Evolutionary conservation across 1,140 invertebrate genomes (phyloP).

Genomic region (Penaeus chinensis): DNA sequence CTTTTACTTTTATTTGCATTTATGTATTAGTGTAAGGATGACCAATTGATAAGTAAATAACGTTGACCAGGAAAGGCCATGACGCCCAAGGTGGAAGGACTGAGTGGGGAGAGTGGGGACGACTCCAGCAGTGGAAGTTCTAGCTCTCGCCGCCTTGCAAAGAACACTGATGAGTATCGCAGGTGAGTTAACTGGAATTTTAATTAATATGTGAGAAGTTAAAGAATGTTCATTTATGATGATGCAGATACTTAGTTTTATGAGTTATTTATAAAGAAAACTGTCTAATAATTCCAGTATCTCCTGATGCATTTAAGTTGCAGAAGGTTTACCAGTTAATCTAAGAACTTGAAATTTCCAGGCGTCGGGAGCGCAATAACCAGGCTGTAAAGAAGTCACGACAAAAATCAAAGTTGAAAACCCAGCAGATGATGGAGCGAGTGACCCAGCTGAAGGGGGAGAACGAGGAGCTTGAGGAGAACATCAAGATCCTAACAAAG

Average conservation of each 20-base stretch:
- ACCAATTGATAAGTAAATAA: not conserved
- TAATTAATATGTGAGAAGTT: too few relatives aligned
- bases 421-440: slow-evolving; percentile 42
- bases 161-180: slow-evolving; percentile 44
- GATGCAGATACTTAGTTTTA: too few relatives aligned
- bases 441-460: slow-evolving; percentile 40
- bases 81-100: slow-evolving; percentile 43
- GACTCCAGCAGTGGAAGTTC: slow-evolving; percentile 11
- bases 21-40: not conserved
- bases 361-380: slow-evolving; percentile 46
- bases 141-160: slow-evolving; percentile 13
- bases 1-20: not conserved
- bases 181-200: not conserved
- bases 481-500: slow-evolving; percentile 48
- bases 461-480: slow-evolving; percentile 45
- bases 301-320: too few relatives aligned
- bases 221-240: too few relatives aligned
- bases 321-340: too few relatives aligned
- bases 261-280: too few relatives aligned
- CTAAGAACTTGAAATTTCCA: not conserved
- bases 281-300: too few relatives aligned
- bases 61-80: not conserved
- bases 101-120: slow-evolving; percentile 37
- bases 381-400: slow-evolving; percentile 48
- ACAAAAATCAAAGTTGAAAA: slow-evolving; percentile 40